Base-by-base conservation (phyloP, 1,140 invertebrate species). In the Bicyclus anynana region DNA sequence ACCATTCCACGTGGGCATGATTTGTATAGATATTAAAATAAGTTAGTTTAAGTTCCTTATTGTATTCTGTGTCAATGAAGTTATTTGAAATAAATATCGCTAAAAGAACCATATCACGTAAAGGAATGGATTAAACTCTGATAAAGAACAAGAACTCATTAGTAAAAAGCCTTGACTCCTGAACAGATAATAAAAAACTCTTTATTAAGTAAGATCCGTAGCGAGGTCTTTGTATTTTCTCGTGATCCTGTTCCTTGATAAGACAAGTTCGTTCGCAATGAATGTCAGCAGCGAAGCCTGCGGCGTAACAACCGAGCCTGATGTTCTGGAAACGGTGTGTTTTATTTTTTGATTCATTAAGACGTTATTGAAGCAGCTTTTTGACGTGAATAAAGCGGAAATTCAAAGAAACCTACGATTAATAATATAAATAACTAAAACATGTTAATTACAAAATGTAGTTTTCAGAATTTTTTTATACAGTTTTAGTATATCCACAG, bases 201-300 rank as follows among this genome's bases (percentile, higher is more conserved):
- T 40, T 23, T 40, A 16, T 44, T 44, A 18, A 17, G 21, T 7
- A 9, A 57, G 48, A 57, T 27, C 37, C 49, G n/a, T n/a, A 35
- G 5, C 10, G 27, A 6, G 16, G 37, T 6, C 50, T 29, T 14
- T 52, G 35, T 48, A 40, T 50, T 56, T 50, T 50, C 21, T n/a
- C 37, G 40, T 13, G 54, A 57, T 57, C 40, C 27, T 51, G 55
- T 57, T 57, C 29, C 17, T 14, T 26, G 47, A 57, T 51, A 57
- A 50, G 49, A 59, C 37, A 42, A 59, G 56, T 59, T 59, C 49
- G 47, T 59, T 59, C 56, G 47, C 56, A 59, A 59, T 59, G 49
- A 59, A 59, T 29, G 49, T 59, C 56, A 33, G 6, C 37, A 12
- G 14, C 38, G 12, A 14, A 52, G 48, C 27, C 40, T 16, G 14